Evolutionary conservation across 1,140 invertebrate genomes (phyloP).

Genomic region (Parapsyche elsis): DNA sequence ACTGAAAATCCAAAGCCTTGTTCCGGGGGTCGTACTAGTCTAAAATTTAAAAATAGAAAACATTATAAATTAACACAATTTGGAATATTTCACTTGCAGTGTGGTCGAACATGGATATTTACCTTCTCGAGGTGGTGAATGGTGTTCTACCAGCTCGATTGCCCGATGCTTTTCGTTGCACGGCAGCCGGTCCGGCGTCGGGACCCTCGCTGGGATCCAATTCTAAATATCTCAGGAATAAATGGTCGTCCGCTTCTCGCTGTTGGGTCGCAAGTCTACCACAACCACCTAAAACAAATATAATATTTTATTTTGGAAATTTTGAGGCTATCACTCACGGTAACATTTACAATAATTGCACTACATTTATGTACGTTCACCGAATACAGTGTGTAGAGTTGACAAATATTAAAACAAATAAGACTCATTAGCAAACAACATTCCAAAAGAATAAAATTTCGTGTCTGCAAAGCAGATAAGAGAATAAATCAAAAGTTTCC

Average conservation of each 20-base stretch:
- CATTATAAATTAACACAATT: neutral
- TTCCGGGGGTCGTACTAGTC: conserved; percentile 69
- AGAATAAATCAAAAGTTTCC: neutral
- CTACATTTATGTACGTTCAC: no score
- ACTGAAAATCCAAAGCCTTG: conserved; percentile 87
- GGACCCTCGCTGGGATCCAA: conserved; percentile 75
- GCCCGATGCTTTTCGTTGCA: conserved; percentile 63
- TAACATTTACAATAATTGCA: no score
- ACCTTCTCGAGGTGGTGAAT: conserved; percentile 81
- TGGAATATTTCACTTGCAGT: neutral
- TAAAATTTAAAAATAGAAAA: conserved; percentile 50
- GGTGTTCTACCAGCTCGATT: conserved; percentile 79
- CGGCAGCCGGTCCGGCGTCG: conserved; percentile 67
- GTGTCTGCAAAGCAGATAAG: no score
- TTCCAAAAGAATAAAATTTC: no score
- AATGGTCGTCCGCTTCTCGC: conserved; percentile 75
- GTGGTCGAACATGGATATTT: conserved; percentile 41
- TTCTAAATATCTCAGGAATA: conserved; percentile 82
- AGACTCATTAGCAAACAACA: no score
- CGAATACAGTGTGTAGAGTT: no score
- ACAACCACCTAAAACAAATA: conserved; percentile 43
- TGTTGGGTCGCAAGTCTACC: conserved; percentile 69
- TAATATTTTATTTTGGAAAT: no score
- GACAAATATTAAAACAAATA: no score
- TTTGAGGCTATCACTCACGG: no score